Evolutionary conservation across 2,113 vertebrate genomes (phyloP).

Genomic region (Arvicanthis niloticus): DNA sequence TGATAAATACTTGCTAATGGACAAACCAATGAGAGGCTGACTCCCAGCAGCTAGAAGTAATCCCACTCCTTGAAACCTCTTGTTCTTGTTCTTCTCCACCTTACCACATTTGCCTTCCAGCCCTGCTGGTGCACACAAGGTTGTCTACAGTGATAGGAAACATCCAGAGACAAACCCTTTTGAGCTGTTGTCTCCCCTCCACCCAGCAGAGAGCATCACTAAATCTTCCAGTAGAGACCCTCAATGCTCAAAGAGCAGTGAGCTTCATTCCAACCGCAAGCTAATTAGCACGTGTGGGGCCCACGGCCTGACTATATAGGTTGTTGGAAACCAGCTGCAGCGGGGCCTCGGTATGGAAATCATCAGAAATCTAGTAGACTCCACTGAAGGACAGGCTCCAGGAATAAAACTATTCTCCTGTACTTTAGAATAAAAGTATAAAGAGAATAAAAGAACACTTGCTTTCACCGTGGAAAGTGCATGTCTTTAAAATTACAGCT

Average conservation of each 20-base stretch:
- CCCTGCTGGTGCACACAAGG: constrained; percentile 1
- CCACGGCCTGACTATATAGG: background rate
- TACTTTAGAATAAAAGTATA: constrained; percentile 2
- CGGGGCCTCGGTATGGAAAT: background rate
- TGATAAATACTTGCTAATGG: constrained; percentile 30
- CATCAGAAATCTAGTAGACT: constrained; percentile 15
- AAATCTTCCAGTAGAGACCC: background rate
- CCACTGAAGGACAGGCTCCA: background rate
- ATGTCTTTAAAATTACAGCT: constrained; percentile 40
- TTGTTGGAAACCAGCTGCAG: background rate
- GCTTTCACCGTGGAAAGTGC: background rate
- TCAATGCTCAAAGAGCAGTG: background rate
- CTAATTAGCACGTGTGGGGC: background rate
- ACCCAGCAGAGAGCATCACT: background rate
- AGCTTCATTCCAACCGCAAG: background rate
- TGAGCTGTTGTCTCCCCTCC: background rate
- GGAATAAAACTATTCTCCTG: constrained; percentile 2
- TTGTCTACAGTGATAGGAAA: background rate
- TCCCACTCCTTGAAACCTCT: constrained; percentile 10
- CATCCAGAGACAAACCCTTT: background rate
- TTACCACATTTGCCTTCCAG: constrained; percentile 36
- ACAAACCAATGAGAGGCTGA: background rate
- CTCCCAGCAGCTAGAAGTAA: constrained; percentile 45
- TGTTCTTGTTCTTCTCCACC: background rate
- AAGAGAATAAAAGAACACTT: background rate